A percentile compares a stretch with the other conserved stretches of the same genome.
Conservation (phyloP, 2,797 vertebrate species). For the Parambassis ranga region DNA sequence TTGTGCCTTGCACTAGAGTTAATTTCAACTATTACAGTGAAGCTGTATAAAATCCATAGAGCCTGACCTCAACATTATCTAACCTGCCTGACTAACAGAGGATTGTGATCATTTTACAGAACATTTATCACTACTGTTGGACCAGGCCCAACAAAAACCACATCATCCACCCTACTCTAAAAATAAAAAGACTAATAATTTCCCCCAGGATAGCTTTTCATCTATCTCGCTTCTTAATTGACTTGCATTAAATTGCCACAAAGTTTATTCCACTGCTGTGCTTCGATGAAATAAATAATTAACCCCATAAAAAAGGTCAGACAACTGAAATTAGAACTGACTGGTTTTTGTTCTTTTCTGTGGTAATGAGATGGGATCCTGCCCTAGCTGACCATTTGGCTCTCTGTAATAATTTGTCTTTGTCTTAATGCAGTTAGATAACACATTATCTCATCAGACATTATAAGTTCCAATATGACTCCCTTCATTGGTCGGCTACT, state of each 20-base stretch:
- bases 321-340: conserved; percentile 71
- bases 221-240: conserved; percentile 76
- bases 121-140: conserved; percentile 67
- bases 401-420: conserved; percentile 54
- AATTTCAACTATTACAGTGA: conserved; percentile 70
- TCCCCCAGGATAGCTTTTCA: conserved; percentile 78
- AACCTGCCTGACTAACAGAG: conserved; percentile 51
- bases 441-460: conserved; percentile 57
- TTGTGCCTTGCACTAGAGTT: conserved; percentile 47
- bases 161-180: conserved; percentile 69
- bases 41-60: conserved; percentile 69
- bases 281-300: conserved; percentile 78
- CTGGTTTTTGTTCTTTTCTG: conserved; percentile 42
- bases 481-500: conserved; percentile 39
- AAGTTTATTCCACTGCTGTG: conserved; percentile 75
- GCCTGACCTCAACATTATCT: conserved; percentile 65
- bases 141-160: conserved; percentile 41
- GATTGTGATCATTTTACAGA: conserved; percentile 51
- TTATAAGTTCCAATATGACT: conserved; percentile 36
- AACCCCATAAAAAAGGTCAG: conserved; percentile 78
- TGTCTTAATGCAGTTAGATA: conserved; percentile 56
- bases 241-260: conserved; percentile 76
- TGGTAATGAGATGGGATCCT: conserved; percentile 55
- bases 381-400: conserved; percentile 53
- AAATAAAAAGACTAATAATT: conserved; percentile 79